A percentile compares a stretch with the other conserved stretches of the same genome.
Evolutionary conservation across 2,797 vertebrate genomes (phyloP).

Genomic region (Merluccius polli): DNA sequence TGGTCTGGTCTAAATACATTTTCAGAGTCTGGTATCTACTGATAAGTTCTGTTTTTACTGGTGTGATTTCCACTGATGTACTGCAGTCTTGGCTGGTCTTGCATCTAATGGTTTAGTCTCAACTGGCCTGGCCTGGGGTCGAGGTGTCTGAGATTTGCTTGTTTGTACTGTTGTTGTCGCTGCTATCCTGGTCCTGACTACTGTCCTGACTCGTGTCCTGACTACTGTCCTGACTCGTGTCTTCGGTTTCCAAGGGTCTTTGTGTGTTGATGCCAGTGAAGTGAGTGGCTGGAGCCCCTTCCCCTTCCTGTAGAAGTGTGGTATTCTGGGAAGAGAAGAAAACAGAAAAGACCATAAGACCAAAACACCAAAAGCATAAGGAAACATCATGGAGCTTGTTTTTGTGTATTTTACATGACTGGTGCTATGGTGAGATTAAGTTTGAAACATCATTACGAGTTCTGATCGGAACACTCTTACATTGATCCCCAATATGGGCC

Average conservation of each 20-base stretch:
- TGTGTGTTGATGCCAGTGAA: constrained; percentile 35
- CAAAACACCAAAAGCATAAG: background rate
- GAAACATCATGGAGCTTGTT: background rate
- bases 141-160: background rate
- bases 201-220: too few relatives aligned
- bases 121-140: background rate
- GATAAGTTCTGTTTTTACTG: too few relatives aligned
- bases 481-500: background rate
- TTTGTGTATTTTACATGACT: background rate
- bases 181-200: background rate
- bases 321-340: constrained; percentile 29
- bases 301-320: constrained; percentile 18
- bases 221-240: background rate
- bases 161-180: background rate
- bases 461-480: background rate
- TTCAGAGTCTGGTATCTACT: too few relatives aligned
- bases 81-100: too few relatives aligned
- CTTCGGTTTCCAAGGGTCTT: constrained; percentile 4
- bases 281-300: constrained; percentile 28
- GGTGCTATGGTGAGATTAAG: background rate
- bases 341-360: background rate
- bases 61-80: too few relatives aligned
- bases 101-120: background rate
- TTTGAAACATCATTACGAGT: background rate
- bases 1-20: too few relatives aligned